Percentiles rank a stretch among this genome's conserved stretches.
These are phyloP conservation scores for Hemibagrus wyckioides DNA, from an alignment of 2,113 vertebrate genomes.

Conservation along the genomic window DNA sequence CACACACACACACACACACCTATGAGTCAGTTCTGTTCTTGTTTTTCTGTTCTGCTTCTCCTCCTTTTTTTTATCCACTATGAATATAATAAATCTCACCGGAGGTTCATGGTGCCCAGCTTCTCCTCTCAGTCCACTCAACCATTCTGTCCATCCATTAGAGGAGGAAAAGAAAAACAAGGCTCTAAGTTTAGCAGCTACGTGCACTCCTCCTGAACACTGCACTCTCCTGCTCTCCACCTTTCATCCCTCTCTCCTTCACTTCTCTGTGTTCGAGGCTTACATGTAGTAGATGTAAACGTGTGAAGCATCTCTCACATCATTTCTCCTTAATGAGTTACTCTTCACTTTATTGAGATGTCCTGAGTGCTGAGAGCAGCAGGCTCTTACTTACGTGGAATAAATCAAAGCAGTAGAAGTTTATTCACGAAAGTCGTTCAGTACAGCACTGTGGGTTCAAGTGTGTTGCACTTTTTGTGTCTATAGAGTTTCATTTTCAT, in stretches of 20 bases:
- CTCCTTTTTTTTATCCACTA: not conserved
- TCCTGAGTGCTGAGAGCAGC: not conserved
- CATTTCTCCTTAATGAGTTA: not conserved
- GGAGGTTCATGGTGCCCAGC: not conserved
- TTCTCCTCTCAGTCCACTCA: not conserved
- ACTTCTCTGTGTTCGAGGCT: too few species aligned
- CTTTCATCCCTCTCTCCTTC: not conserved
- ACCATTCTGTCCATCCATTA: not conserved
- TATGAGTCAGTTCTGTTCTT: constrained; percentile 30
- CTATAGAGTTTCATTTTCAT: not conserved
- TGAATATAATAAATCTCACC: not conserved
- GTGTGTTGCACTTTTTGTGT: too few species aligned
- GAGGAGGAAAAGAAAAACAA: constrained; percentile 2
- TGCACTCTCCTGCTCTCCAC: not conserved
- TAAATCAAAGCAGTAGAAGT: too few species aligned
- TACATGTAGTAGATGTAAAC: not conserved
- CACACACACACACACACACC: not conserved
- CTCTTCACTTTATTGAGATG: not conserved
- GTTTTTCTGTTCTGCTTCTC: constrained; percentile 23
- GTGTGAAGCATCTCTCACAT: not conserved
- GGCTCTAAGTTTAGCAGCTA: not conserved
- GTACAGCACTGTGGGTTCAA: too few species aligned
- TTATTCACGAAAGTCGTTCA: too few species aligned
- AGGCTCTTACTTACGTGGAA: too few species aligned
- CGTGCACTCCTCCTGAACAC: not conserved